These are phyloP conservation scores for Harpagoxenus sublaevis DNA, from an alignment of 2,888 invertebrate genomes.

Conservation along the genomic window DNA sequence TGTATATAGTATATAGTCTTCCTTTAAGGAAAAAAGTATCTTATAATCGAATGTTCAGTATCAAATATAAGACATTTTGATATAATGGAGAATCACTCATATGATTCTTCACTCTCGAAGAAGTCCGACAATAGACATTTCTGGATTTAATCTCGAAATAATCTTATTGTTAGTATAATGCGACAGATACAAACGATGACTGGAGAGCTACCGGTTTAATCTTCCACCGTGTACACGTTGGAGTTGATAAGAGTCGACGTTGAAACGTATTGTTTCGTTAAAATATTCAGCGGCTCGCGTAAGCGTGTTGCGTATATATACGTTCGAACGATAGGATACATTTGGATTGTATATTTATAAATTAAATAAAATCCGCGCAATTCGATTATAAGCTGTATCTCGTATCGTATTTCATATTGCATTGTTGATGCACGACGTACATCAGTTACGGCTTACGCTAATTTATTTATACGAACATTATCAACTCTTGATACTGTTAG, in stretches of 20 bases:
- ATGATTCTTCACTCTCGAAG: not conserved
- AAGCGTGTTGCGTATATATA: not conserved
- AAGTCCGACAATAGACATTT: conserved; percentile 13
- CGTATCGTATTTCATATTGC: not conserved
- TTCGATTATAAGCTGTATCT: not conserved
- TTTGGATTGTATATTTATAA: not conserved
- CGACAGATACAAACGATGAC: conserved; percentile 13
- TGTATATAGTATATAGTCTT: not conserved
- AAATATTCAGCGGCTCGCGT: not conserved
- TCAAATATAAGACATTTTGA: not conserved
- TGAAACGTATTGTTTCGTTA: conserved; percentile 14
- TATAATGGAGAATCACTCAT: not conserved
- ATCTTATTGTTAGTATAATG: not conserved
- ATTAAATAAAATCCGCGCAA: not conserved
- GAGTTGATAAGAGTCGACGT: conserved; percentile 13
- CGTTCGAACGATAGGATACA: not conserved
- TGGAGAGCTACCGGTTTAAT: conserved; percentile 8
- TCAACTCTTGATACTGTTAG: not conserved
- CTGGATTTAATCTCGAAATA: conserved; percentile 21
- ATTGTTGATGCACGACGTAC: not conserved
- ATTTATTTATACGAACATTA: not conserved
- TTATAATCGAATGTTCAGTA: not conserved
- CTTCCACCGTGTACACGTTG: not conserved
- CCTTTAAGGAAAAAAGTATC: not conserved
- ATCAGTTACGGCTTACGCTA: not conserved